These are phyloP conservation scores for Vidua macroura DNA, from an alignment of 2,113 vertebrate genomes.

Conservation along the genomic window DNA sequence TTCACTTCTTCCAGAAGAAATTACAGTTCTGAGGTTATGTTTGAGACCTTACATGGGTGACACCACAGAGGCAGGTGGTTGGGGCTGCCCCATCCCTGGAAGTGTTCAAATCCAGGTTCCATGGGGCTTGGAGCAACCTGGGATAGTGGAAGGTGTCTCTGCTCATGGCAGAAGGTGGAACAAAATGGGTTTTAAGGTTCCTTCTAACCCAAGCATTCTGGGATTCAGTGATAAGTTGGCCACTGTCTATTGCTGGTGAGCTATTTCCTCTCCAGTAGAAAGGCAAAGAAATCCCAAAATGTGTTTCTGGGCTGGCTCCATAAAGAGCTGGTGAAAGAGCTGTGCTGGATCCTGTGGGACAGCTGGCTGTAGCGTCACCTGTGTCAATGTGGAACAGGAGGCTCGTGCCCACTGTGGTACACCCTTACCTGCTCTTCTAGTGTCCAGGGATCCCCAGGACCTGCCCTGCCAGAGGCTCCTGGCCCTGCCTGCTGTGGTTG, in stretches of 20 bases:
- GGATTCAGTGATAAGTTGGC: background rate
- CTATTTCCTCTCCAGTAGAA: background rate
- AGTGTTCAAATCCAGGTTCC: background rate
- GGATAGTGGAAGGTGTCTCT: background rate
- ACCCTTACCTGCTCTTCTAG: background rate
- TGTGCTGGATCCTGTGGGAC: background rate
- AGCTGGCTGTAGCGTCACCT: background rate
- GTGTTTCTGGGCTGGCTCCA: background rate
- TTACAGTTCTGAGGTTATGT: background rate
- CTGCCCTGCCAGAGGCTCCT: background rate
- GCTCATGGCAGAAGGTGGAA: background rate
- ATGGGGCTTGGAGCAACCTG: background rate
- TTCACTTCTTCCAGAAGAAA: background rate
- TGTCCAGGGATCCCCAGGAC: background rate
- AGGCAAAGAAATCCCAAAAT: background rate
- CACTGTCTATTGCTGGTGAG: background rate
- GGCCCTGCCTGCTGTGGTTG: background rate
- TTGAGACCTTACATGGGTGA: background rate
- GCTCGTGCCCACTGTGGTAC: accelerated
- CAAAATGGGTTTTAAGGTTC: background rate
- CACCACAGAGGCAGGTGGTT: accelerated
- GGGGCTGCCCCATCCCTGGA: background rate
- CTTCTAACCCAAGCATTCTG: background rate
- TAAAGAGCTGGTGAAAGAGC: background rate
- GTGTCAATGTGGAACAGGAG: background rate